phyloP scores from a whole-genome alignment of 2,113 vertebrate genomes.

The Boulengeromyrus knoepffleri region DNA sequence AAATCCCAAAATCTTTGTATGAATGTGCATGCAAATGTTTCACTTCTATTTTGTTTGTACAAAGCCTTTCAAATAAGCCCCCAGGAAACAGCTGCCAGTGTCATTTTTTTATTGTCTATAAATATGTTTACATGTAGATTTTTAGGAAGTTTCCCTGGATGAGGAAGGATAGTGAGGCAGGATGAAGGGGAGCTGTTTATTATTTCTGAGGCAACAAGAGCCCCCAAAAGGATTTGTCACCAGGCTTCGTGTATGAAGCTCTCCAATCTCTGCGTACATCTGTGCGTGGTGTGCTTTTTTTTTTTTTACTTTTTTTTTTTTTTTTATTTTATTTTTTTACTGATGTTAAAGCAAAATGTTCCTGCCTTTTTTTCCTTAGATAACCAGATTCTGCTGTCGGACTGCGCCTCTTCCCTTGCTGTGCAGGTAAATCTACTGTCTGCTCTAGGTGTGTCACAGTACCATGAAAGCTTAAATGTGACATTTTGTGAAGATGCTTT shows the following conservation, averaged over 20 bases:
- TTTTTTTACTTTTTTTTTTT: background rate
- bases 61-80: background rate
- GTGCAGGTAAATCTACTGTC: conserved; percentile 73
- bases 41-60: background rate
- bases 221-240: background rate
- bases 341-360: background rate
- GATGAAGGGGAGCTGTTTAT: conserved; percentile 81
- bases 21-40: background rate
- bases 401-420: conserved; percentile 90
- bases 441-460: background rate
- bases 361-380: conserved; percentile 53
- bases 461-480: background rate
- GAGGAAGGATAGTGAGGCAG: conserved; percentile 33
- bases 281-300: background rate
- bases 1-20: background rate
- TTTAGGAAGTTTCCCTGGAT: conserved; percentile 62
- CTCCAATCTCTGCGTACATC: background rate
- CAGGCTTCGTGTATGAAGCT: background rate
- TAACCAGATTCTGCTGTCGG: conserved; percentile 92
- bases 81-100: conserved; percentile 24
- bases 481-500: background rate
- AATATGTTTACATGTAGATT: conserved; percentile 56
- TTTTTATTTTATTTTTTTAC: background rate
- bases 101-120: conserved; percentile 62
- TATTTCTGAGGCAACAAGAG: background rate